A percentile compares a stretch with the other conserved stretches of the same genome.
Evolutionary conservation across 1,140 invertebrate genomes (phyloP).

Genomic region (Lucilia sericata): DNA sequence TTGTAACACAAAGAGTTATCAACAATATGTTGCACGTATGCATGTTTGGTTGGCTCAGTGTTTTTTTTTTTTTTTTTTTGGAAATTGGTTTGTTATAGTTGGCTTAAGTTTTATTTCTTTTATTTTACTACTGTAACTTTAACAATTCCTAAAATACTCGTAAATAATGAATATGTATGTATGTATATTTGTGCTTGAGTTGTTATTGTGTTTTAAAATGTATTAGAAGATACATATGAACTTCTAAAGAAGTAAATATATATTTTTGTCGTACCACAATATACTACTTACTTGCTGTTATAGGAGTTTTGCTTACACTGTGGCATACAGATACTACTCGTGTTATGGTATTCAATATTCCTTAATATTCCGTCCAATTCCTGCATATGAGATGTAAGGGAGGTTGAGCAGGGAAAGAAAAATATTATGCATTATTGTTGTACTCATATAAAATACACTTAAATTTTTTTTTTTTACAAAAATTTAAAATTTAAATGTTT

Average conservation of each 20-base stretch:
- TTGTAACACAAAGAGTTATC: not conserved
- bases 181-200: not conserved
- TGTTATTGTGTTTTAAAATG: not conserved
- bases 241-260: not conserved
- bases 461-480: too few relatives aligned
- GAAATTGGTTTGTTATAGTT: not conserved
- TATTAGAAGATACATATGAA: not conserved
- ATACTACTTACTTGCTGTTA: not conserved
- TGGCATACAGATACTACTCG: too few relatives aligned
- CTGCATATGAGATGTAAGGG: too few relatives aligned
- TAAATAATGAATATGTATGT: not conserved
- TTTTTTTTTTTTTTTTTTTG: too few relatives aligned
- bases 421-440: too few relatives aligned
- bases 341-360: too few relatives aligned
- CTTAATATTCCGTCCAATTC: too few relatives aligned
- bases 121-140: conserved; percentile 18
- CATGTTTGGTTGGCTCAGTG: too few relatives aligned
- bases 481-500: too few relatives aligned
- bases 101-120: not conserved
- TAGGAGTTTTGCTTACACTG: not conserved
- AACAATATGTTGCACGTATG: not conserved
- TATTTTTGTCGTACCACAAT: not conserved
- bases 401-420: too few relatives aligned
- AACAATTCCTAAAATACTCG: conserved; percentile 23
- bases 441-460: too few relatives aligned